A percentile compares a stretch with the other conserved stretches of the same genome.
Evolutionary conservation across 2,888 invertebrate species (phyloP).

Genomic region (Pheosia tremula): DNA sequence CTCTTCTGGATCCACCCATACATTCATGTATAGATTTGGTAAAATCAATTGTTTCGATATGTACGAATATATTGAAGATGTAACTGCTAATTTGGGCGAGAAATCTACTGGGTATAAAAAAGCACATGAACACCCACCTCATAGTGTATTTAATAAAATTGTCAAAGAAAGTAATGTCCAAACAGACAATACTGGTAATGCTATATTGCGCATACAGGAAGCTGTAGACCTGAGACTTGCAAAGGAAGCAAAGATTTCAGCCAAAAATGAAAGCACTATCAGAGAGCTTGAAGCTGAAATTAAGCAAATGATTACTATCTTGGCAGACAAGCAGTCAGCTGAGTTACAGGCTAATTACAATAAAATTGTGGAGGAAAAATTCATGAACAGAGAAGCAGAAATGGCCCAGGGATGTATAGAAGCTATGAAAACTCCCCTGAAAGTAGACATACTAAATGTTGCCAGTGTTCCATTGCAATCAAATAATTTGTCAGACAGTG

Average conservation of each 20-base stretch:
- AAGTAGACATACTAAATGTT: constrained; percentile 61
- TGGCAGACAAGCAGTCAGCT: constrained; percentile 68
- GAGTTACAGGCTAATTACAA: constrained; percentile 63
- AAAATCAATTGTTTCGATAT: constrained; percentile 82
- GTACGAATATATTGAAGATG: constrained; percentile 81
- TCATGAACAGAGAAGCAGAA: constrained; percentile 62
- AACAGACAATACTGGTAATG: constrained; percentile 66
- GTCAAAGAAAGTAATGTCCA: constrained; percentile 71
- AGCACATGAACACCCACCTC: constrained; percentile 57
- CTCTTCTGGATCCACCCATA: constrained; percentile 83
- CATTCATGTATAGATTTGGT: constrained; percentile 86
- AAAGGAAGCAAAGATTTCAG: constrained; percentile 71
- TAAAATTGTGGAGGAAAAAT: constrained; percentile 60
- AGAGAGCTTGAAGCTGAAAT: constrained; percentile 77
- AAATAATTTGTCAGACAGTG: constrained; percentile 50
- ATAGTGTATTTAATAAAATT: constrained; percentile 73
- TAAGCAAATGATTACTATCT: constrained; percentile 71
- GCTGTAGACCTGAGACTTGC: constrained; percentile 70
- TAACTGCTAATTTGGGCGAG: constrained; percentile 83
- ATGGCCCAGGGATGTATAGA: constrained; percentile 74
- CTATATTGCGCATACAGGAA: constrained; percentile 73
- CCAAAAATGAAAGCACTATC: constrained; percentile 69
- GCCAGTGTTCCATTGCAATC: constrained; percentile 57
- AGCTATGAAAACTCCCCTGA: constrained; percentile 62
- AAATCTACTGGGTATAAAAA: constrained; percentile 78